phyloP scores from a whole-genome alignment of 2,797 vertebrate species.

The Myoxocephalus aenaeus region DNA sequence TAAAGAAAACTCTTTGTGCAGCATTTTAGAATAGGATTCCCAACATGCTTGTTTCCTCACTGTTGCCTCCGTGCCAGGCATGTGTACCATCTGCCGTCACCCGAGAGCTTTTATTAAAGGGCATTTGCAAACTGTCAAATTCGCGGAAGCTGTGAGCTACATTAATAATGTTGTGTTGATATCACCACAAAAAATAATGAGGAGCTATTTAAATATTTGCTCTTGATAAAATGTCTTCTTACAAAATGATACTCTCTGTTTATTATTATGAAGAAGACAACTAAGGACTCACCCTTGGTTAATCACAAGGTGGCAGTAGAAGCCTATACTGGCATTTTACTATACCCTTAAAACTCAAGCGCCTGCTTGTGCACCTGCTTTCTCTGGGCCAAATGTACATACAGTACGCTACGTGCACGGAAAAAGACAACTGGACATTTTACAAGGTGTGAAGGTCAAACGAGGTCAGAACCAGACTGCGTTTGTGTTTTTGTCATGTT shows the following conservation, averaged over 20 bases:
- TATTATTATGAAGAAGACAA: not conserved
- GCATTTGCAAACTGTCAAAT: conserved; percentile 88
- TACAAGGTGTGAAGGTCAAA: conserved; percentile 52
- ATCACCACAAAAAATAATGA: conserved; percentile 3
- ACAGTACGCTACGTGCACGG: conserved; percentile 11
- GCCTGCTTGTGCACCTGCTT: conserved; percentile 44
- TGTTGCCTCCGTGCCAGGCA: conserved; percentile 72
- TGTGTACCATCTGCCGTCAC: conserved; percentile 90
- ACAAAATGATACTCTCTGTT: too few relatives aligned
- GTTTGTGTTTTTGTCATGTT: too few relatives aligned
- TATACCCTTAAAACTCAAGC: conserved; percentile 4
- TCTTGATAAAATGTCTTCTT: not conserved
- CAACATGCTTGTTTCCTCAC: conserved; percentile 5
- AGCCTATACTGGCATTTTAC: conserved; percentile 1
- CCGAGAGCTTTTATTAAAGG: conserved; percentile 92
- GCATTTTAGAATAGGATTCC: conserved; percentile 10
- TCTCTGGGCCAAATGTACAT: conserved; percentile 24
- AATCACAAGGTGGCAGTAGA: conserved; percentile 69
- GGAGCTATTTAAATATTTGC: not conserved
- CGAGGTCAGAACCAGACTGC: too few relatives aligned
- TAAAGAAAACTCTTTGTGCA: conserved; percentile 11
- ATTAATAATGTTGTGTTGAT: conserved; percentile 85
- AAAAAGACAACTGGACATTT: conserved; percentile 27
- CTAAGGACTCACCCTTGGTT: too few relatives aligned
- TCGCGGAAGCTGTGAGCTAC: conserved; percentile 89